phyloP scores from a whole-genome alignment of 2,888 invertebrate genomes.

The Agapetus fuscipes region DNA sequence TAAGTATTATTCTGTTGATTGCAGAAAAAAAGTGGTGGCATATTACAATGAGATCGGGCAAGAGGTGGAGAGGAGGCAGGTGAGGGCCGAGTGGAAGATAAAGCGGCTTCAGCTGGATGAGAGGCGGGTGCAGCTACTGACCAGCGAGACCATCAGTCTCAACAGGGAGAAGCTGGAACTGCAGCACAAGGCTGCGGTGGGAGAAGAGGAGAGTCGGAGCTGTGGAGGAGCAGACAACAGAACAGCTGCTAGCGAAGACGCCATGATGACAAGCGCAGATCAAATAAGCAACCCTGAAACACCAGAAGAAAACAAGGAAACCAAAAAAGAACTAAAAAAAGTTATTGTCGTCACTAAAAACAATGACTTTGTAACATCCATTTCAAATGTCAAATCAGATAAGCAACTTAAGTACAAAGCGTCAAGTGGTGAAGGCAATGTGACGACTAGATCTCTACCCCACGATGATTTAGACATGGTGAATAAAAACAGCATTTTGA shows the following conservation, averaged over 20 bases:
- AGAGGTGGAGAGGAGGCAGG: constrained; percentile 46
- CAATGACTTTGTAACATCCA: too few relatives aligned
- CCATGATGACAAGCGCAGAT: neutral
- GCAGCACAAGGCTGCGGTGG: constrained; percentile 35
- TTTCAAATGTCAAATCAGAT: neutral
- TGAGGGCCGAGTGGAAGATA: constrained; percentile 49
- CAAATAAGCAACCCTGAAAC: neutral
- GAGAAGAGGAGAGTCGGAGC: constrained; percentile 17
- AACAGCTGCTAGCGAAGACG: neutral
- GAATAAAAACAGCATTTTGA: constrained; percentile 11
- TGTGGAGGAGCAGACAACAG: neutral
- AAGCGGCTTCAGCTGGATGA: constrained; percentile 39
- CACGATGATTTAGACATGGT: constrained; percentile 9
- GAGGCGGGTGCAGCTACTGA: constrained; percentile 37
- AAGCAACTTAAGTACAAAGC: too few relatives aligned
- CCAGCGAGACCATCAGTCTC: constrained; percentile 43
- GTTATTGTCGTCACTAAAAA: neutral
- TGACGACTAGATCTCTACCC: too few relatives aligned
- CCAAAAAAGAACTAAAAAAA: neutral
- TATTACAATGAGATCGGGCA: constrained; percentile 55
- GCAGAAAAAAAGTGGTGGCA: constrained; percentile 48
- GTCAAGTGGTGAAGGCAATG: too few relatives aligned
- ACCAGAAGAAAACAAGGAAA: neutral
- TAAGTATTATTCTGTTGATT: too few relatives aligned
- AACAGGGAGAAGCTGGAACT: constrained; percentile 45